These are phyloP conservation scores for Brachypalpus laphriformis DNA, from an alignment of 2,888 invertebrate species.

Conservation along the genomic window DNA sequence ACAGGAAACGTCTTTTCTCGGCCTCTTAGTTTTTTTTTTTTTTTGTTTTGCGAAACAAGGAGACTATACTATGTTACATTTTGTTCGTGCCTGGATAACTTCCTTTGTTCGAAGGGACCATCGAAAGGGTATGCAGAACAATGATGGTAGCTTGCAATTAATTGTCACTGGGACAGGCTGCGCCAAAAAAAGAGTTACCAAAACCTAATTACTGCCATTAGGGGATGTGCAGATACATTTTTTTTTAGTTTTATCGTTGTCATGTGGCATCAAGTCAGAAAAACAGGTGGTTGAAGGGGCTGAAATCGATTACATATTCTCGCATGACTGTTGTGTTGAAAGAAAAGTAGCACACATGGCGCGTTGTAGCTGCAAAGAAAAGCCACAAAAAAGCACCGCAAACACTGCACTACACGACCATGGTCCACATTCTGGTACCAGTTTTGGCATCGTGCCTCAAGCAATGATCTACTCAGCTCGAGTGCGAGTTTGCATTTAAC, in stretches of 20 bases:
- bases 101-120: slow-evolving; percentile 26
- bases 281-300: slow-evolving; percentile 53
- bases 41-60: slow-evolving; percentile 18
- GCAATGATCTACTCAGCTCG: slow-evolving; percentile 2
- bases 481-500: slow-evolving; percentile 29
- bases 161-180: neutral
- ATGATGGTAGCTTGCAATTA: slow-evolving; percentile 23
- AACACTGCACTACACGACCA: slow-evolving; percentile 40
- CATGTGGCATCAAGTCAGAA: slow-evolving; percentile 61
- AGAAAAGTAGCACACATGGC: slow-evolving; percentile 52
- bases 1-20: slow-evolving; percentile 65
- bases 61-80: slow-evolving; percentile 9
- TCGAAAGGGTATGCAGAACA: neutral
- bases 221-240: slow-evolving; percentile 43
- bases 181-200: neutral
- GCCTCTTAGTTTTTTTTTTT: slow-evolving; percentile 5
- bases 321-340: neutral
- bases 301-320: slow-evolving; percentile 49
- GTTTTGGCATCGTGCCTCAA: slow-evolving; percentile 42
- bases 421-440: slow-evolving; percentile 55
- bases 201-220: slow-evolving; percentile 43
- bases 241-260: slow-evolving; percentile 6
- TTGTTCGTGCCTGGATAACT: neutral
- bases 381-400: neutral
- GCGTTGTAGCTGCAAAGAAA: slow-evolving; percentile 14